These are phyloP conservation scores for Pilophorus perplexus DNA, from an alignment of 2,888 invertebrate species.

Conservation along the genomic window DNA sequence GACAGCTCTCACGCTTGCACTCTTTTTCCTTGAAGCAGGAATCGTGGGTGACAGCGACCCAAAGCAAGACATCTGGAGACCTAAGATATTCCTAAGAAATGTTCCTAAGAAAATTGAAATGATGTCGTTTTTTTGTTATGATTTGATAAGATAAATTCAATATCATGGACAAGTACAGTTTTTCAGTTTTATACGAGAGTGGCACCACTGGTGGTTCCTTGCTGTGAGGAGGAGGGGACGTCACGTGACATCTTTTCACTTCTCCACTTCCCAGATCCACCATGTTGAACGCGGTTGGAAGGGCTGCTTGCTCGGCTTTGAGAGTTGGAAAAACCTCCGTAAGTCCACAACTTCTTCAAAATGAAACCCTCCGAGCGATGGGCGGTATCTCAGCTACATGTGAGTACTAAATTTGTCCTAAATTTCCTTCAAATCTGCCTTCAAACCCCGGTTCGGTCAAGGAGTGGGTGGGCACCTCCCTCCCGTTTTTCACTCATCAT, in stretches of 20 bases:
- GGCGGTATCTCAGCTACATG: conserved; percentile 27
- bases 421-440: background rate
- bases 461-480: background rate
- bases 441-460: background rate
- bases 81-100: no score
- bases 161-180: no score
- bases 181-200: no score
- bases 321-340: conserved; percentile 58
- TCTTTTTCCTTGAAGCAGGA: no score
- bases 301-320: conserved; percentile 59
- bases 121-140: no score
- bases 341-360: conserved; percentile 54
- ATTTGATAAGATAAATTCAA: no score
- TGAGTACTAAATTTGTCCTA: conserved; percentile 2
- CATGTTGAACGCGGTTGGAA: conserved; percentile 61
- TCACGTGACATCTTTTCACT: conserved; percentile 46
- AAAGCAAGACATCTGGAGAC: no score
- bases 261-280: conserved; percentile 50
- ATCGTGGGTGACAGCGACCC: no score
- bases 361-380: conserved; percentile 55
- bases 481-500: background rate
- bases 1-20: no score
- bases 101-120: no score
- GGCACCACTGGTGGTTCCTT: background rate
- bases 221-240: conserved; percentile 18